Evolutionary conservation across 2,797 vertebrate genomes (phyloP).

Genomic region (Sardinella longiceps): DNA sequence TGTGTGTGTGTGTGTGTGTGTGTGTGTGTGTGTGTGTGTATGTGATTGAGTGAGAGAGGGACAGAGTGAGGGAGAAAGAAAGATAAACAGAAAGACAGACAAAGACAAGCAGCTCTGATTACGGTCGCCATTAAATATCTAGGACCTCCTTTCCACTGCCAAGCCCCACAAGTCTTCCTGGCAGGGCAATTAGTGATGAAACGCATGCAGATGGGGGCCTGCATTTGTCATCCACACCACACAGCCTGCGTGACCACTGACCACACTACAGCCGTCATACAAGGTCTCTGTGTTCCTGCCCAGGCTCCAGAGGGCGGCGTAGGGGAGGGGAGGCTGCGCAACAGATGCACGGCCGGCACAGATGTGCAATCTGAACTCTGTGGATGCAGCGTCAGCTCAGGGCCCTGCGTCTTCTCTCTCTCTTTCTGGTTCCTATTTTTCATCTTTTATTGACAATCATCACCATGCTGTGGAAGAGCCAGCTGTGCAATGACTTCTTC

Average conservation of each 20-base stretch:
- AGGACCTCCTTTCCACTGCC: not conserved
- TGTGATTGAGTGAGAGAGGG: not conserved
- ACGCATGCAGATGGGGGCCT: constrained; percentile 39
- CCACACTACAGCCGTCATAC: constrained; percentile 9
- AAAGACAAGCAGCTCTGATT: constrained; percentile 26
- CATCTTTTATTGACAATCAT: not conserved
- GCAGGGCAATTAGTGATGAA: constrained; percentile 27
- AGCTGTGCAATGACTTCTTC: not conserved
- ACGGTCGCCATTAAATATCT: constrained; percentile 24
- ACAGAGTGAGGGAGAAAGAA: not conserved
- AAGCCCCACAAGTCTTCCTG: not conserved
- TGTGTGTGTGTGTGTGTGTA: too few species aligned
- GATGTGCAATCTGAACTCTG: constrained; percentile 47
- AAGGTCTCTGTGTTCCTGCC: constrained; percentile 26
- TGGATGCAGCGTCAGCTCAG: constrained; percentile 50
- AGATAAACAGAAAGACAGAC: not conserved
- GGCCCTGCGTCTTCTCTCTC: constrained; percentile 39
- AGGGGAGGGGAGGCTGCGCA: not conserved
- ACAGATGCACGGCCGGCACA: constrained; percentile 33
- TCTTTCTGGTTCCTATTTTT: not conserved
- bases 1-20: too few species aligned
- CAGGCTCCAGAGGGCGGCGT: not conserved
- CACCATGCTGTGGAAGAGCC: not conserved
- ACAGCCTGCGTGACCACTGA: constrained; percentile 12
- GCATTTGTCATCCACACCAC: constrained; percentile 30